phyloP scores from a whole-genome alignment of 2,797 vertebrate species.

The Hemitrygon akajei region DNA sequence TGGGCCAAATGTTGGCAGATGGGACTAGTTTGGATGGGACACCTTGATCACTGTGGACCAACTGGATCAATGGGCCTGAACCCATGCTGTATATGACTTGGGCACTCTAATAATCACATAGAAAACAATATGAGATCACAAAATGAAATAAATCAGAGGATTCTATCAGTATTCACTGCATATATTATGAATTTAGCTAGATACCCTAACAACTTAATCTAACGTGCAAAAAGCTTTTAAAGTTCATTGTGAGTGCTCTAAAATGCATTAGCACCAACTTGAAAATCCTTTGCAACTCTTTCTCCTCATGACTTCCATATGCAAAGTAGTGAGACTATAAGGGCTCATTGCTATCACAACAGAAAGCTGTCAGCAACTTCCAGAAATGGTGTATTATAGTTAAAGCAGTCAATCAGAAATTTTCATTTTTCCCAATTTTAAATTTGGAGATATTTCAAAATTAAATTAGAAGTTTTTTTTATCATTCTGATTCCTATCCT shows the following conservation, averaged over 20 bases:
- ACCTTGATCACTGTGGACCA: no score
- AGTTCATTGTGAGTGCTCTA: neutral
- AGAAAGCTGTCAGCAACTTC: no score
- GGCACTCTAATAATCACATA: no score
- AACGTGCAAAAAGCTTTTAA: neutral
- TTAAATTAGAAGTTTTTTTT: neutral
- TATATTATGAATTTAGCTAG: neutral
- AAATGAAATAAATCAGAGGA: neutral
- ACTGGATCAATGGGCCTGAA: no score
- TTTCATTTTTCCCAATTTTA: neutral
- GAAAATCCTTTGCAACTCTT: neutral
- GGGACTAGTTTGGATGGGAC: no score
- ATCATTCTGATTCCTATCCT: neutral
- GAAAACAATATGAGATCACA: no score
- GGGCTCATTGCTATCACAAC: no score
- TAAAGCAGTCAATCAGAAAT: no score
- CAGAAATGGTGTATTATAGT: no score
- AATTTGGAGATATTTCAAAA: neutral
- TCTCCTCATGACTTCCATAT: neutral
- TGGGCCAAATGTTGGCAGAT: no score
- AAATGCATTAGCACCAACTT: neutral
- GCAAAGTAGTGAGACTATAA: no score
- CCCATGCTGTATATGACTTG: no score
- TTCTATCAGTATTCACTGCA: neutral
- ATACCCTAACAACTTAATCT: neutral